Evolutionary conservation across 2,113 vertebrate species (phyloP), one percentile per base, ranked within the genome.

Genomic region (Hymenochirus boettgeri): DNA sequence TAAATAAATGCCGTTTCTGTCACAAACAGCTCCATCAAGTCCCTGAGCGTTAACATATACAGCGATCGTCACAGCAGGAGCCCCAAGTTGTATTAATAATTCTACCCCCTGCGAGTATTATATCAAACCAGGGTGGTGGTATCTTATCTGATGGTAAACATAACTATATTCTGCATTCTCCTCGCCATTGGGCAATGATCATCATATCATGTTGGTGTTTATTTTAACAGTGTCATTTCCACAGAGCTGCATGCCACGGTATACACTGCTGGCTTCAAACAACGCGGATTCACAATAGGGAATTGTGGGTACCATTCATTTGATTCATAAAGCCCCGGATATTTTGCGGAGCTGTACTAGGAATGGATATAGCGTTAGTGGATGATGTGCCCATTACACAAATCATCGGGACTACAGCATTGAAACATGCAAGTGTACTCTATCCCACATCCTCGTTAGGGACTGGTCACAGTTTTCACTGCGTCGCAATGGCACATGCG

Each of bases 41-140:
- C 37, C 24, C 45, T 56, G 62, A 8, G 25, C n/a, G 27, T 24
- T n/a, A n/a, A n/a, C n/a, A n/a, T n/a, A n/a, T 27, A 29, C 35
- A 46, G 61, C 18, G 33, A 2, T 9, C 13, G 39, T 57, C 54
- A 11, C 63, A 15, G 21, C 63, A 21, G 54, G 54, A 50, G 54
- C 6, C 54, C n/a, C 39, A 18, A 56, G 57, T 65, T 57, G 54
- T 37, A 57, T 13, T 21, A 33, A 35, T 65, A 57, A 65, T 65
- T n/a, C n/a, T 57, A 50, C 54, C 54, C 63, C 42, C 27, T 35
- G 57, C 13, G n/a, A 15, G 63, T 25, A n/a, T 18, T 12, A 57
- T 57, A 65, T 21, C n/a, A 5, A 25, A 17, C 62, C 53, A 21
- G 2, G 17, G 53, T n/a, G n/a, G 42, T 53, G 52, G 52, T 3